A percentile compares a stretch with the other conserved stretches of the same genome.
phyloP scores from a whole-genome alignment of 1,140 invertebrate genomes.

The Armadillidium nasatum region DNA sequence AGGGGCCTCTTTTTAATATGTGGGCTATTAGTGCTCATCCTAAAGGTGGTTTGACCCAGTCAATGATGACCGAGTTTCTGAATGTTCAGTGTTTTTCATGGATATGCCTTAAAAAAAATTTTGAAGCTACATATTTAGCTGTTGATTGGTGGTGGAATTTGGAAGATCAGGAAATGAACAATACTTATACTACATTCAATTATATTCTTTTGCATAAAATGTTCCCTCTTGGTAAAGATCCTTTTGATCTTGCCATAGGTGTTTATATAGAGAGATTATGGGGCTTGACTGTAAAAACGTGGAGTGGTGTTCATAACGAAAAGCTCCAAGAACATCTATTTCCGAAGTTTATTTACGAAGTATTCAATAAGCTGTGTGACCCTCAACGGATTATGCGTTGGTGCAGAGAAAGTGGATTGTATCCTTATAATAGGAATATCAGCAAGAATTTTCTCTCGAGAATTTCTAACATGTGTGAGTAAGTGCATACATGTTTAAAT shows the following conservation, averaged over 20 bases:
- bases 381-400: background rate
- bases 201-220: background rate
- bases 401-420: background rate
- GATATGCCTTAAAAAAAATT: background rate
- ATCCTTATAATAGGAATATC: background rate
- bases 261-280: background rate
- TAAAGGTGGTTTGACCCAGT: background rate
- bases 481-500: no score
- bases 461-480: no score
- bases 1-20: background rate
- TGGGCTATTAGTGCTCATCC: background rate
- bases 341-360: background rate
- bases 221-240: background rate
- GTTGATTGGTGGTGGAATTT: background rate
- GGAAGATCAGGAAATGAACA: background rate
- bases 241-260: background rate
- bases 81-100: background rate
- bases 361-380: background rate
- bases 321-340: background rate
- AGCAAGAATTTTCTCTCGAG: no score
- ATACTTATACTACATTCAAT: background rate
- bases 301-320: background rate
- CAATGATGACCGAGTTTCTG: background rate
- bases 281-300: background rate
- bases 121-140: background rate